Base-by-base conservation (phyloP, 1,140 invertebrate species). In the Cydia amplana region DNA sequence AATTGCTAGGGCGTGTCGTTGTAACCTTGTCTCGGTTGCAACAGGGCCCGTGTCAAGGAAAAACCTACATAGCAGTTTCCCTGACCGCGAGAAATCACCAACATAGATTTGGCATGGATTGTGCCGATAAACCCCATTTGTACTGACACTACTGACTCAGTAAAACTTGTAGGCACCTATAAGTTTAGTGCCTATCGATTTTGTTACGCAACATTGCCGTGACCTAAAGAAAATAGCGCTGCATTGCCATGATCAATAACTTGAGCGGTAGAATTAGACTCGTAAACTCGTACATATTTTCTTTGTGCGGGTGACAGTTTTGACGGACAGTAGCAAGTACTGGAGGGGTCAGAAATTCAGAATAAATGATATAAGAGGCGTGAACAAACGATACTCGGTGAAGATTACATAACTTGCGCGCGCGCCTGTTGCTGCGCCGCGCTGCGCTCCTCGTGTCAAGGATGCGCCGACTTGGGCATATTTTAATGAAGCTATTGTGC, bases 31-130 rank as follows among this genome's bases (percentile, higher is more conserved):
- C 81, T 86, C 88, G 79, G 85, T 88, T 91, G 87, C 89, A 91
- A 90, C 90, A 91, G 85, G 83, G 87, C 86, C 87, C 82, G 88
- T 91, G 91, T 92, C 91, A 92, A 92, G 91, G 91, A 88, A 90
- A 92, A 91, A 86, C 86, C 88, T 82, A 91, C 86, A 90, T 91
- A 85, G 78, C 90, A 88, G 88, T 92, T 92, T 92, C 90, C 91
- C 89, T 88, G 87, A 85, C 91, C 87, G 83, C 87, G 85, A 87
- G 65, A 86, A 79, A 73, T 32, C 75, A 77, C 72, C 75, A 78
- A 80, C 79, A 79, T 73, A 79, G 80, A 78, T 78, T 86, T 85
- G 76, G 80, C 79, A 75, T 75, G 74, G 65, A 67, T 67, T n/a
- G 72, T 36, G 43, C 43, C 40, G 70, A 46, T 49, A 49, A 46